Conservation (phyloP, 2,888 invertebrate species). For the Melanostoma mellinum region DNA sequence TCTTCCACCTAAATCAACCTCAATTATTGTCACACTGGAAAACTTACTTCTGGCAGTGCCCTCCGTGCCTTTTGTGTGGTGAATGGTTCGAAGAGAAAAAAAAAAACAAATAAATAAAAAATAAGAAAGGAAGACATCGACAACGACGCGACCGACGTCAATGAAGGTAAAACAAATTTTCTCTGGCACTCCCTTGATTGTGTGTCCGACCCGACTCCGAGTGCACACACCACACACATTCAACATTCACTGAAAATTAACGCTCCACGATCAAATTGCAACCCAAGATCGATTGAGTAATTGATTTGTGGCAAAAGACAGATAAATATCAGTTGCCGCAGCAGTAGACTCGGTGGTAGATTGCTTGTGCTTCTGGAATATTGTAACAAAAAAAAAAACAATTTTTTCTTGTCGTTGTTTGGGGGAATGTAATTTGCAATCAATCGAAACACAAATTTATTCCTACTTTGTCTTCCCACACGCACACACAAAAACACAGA, state of each 20-base stretch:
- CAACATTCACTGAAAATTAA: slow-evolving; percentile 34
- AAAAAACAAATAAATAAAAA: slow-evolving; percentile 24
- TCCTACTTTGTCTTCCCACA: slow-evolving; percentile 56
- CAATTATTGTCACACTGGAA: too few relatives aligned
- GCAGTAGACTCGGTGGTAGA: neutral
- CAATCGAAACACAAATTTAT: slow-evolving; percentile 64
- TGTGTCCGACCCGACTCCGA: slow-evolving; percentile 18
- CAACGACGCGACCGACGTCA: slow-evolving; percentile 5
- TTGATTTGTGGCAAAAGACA: slow-evolving; percentile 62
- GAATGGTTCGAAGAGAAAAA: neutral
- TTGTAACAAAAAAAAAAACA: neutral
- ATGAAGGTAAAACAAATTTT: slow-evolving; percentile 56
- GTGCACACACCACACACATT: slow-evolving; percentile 19
- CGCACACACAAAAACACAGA: slow-evolving; percentile 1
- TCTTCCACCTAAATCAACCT: too few relatives aligned
- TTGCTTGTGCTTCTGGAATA: slow-evolving; percentile 53
- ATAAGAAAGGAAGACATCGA: slow-evolving; percentile 40
- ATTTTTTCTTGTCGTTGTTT: neutral
- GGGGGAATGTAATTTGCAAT: slow-evolving; percentile 52
- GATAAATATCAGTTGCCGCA: slow-evolving; percentile 11
- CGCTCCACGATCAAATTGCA: slow-evolving; percentile 54
- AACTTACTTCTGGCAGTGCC: slow-evolving; percentile 1
- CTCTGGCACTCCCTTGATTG: slow-evolving; percentile 50
- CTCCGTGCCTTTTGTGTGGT: slow-evolving; percentile 20
- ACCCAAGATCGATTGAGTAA: slow-evolving; percentile 58